A percentile compares a stretch with the other conserved stretches of the same genome.
Conservation (phyloP, 2,797 vertebrate species). For the Sebastes iracundus region DNA sequence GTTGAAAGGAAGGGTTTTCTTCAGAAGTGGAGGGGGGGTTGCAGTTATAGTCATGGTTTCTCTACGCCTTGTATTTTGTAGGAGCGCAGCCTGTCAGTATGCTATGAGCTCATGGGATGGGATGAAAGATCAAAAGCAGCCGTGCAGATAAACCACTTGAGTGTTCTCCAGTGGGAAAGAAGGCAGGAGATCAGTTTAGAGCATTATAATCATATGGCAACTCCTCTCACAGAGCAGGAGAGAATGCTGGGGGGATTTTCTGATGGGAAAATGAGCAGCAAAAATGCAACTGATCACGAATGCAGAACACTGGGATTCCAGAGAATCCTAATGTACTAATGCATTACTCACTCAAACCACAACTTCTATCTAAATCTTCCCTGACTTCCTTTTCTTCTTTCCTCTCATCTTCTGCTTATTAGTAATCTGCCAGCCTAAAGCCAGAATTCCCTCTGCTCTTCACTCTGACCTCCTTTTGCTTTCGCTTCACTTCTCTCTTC, state of each 20-base stretch:
- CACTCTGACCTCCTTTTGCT: constrained; percentile 70
- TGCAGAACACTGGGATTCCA: constrained; percentile 26
- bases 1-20: constrained; percentile 14
- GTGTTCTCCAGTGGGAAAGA: constrained; percentile 44
- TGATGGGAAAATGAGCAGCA: not conserved
- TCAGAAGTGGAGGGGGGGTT: constrained; percentile 21
- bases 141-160: constrained; percentile 59
- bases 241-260: not conserved
- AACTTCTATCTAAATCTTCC: not conserved
- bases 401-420: constrained; percentile 44
- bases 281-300: not conserved
- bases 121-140: constrained; percentile 68
- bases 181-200: constrained; percentile 43
- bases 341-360: not conserved
- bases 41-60: constrained; percentile 44
- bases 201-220: constrained; percentile 49
- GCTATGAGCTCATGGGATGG: constrained; percentile 55
- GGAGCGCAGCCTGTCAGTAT: constrained; percentile 42
- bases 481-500: constrained; percentile 33
- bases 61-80: constrained; percentile 37
- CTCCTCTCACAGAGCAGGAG: constrained; percentile 37
- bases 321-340: constrained; percentile 11
- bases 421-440: constrained; percentile 58
- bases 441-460: constrained; percentile 53
- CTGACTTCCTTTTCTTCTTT: constrained; percentile 1